phyloP scores from a whole-genome alignment of 2,888 invertebrate genomes.

The Clepsis dumicolana region DNA sequence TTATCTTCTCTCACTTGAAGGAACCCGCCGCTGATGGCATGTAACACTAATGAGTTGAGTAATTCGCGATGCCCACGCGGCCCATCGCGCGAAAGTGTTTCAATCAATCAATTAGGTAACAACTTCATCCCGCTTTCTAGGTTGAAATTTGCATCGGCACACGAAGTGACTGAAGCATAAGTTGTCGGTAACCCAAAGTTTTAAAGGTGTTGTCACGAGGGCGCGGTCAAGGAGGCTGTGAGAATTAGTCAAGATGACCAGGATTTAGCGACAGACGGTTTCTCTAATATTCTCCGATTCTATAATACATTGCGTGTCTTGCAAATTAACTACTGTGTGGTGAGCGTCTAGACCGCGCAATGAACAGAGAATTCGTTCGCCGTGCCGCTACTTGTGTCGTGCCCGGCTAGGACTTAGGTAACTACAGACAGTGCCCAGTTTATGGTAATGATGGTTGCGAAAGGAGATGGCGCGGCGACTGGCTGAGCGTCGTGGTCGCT shows the following conservation, averaged over 20 bases:
- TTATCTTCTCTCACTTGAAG: not conserved
- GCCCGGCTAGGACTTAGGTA: not conserved
- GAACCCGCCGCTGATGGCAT: not conserved
- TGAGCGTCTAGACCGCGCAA: not conserved
- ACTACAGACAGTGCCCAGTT: not conserved
- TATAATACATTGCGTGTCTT: not conserved
- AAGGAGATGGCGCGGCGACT: not conserved
- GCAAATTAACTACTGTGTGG: not conserved
- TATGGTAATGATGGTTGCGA: slow-evolving; percentile 5
- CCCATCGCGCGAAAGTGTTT: slow-evolving; percentile 29
- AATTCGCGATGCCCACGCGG: slow-evolving; percentile 16
- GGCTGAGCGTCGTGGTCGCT: not conserved
- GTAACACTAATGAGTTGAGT: slow-evolving; percentile 21
- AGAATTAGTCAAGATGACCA: slow-evolving; percentile 32
- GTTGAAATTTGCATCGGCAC: slow-evolving; percentile 39
- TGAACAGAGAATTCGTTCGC: not conserved
- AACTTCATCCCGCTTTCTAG: slow-evolving; percentile 25
- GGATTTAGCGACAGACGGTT: not conserved
- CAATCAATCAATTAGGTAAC: slow-evolving; percentile 41
- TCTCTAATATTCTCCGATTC: no score
- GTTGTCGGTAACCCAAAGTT: slow-evolving; percentile 14
- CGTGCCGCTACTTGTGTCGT: not conserved
- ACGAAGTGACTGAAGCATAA: not conserved
- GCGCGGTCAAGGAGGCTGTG: slow-evolving; percentile 29
- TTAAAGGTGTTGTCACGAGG: slow-evolving; percentile 17